A percentile compares a stretch with the other conserved stretches of the same genome.
Conservation (phyloP, 2,797 vertebrate species). For the Epinephelus awoara region DNA sequence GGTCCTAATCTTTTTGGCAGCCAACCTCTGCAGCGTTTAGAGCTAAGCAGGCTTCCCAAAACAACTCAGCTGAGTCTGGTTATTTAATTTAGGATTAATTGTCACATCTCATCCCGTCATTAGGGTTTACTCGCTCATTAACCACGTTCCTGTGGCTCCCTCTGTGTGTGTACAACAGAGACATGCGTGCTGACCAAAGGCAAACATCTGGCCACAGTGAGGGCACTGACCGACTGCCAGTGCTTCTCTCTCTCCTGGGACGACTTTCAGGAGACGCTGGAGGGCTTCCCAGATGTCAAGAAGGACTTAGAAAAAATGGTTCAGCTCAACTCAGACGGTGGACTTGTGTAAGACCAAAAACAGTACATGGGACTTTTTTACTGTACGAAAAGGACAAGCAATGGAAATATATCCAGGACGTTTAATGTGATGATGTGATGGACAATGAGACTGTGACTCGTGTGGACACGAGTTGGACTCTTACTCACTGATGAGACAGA, state of each 20-base stretch:
- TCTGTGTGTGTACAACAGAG: conserved; percentile 68
- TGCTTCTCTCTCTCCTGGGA: conserved; percentile 83
- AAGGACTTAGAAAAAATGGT: conserved; percentile 77
- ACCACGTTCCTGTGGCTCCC: conserved; percentile 52
- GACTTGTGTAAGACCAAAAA: conserved; percentile 57
- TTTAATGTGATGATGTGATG: not conserved
- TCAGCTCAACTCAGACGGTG: conserved; percentile 53
- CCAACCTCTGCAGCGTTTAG: conserved; percentile 29
- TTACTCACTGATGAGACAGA: conserved; percentile 18
- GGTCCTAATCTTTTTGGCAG: conserved; percentile 67
- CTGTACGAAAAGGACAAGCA: conserved; percentile 12
- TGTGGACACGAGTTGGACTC: conserved; percentile 13
- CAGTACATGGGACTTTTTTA: conserved; percentile 5
- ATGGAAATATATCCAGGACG: conserved; percentile 22
- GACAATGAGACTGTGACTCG: conserved; percentile 13
- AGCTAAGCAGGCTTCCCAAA: conserved; percentile 59
- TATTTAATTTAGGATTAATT: conserved; percentile 77
- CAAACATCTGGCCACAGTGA: conserved; percentile 80
- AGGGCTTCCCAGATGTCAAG: conserved; percentile 78
- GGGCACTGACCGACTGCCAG: conserved; percentile 79
- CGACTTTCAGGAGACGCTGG: conserved; percentile 75
- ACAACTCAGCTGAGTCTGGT: conserved; percentile 44
- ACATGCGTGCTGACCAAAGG: conserved; percentile 82
- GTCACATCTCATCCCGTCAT: conserved; percentile 67
- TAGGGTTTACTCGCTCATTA: conserved; percentile 66